Conservation (phyloP, 2,888 invertebrate genomes). For the Aradus depressus region DNA sequence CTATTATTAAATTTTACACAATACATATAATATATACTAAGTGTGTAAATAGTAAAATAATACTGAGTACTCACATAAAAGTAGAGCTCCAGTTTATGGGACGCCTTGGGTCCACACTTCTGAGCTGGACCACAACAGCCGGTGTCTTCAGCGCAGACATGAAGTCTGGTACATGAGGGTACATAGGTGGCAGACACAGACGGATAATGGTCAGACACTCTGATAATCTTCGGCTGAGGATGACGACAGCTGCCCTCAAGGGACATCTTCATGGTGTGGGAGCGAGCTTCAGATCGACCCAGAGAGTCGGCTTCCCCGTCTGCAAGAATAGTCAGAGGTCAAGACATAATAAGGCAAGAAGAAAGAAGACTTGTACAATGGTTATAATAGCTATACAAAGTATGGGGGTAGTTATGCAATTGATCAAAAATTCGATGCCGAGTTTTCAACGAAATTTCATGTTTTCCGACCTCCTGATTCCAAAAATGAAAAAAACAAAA, state of each 20-base stretch:
- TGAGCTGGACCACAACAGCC: conserved; percentile 71
- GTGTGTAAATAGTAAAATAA: neutral
- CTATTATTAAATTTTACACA: no score
- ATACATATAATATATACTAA: no score
- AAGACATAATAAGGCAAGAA: no score
- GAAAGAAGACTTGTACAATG: no score
- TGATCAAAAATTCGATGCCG: no score
- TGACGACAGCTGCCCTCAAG: conserved; percentile 49
- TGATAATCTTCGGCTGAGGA: conserved; percentile 64
- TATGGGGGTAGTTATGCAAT: no score
- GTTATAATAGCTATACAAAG: no score
- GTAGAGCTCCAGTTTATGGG: conserved; percentile 57
- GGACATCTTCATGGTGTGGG: conserved; percentile 22
- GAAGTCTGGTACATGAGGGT: conserved; percentile 75
- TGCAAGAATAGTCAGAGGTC: no score
- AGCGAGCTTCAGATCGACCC: conserved; percentile 20
- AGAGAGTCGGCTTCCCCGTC: conserved; percentile 17
- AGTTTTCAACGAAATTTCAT: no score
- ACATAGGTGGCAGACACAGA: conserved; percentile 61
- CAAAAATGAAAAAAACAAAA: no score
- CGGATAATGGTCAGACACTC: conserved; percentile 59
- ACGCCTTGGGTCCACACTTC: conserved; percentile 65
- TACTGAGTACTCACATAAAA: conserved; percentile 61
- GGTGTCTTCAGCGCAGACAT: conserved; percentile 76
- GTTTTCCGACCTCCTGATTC: no score